Conservation (phyloP, 53 echinoderm and acorn worm genomes). For the Hippasteria phrygiana region DNA sequence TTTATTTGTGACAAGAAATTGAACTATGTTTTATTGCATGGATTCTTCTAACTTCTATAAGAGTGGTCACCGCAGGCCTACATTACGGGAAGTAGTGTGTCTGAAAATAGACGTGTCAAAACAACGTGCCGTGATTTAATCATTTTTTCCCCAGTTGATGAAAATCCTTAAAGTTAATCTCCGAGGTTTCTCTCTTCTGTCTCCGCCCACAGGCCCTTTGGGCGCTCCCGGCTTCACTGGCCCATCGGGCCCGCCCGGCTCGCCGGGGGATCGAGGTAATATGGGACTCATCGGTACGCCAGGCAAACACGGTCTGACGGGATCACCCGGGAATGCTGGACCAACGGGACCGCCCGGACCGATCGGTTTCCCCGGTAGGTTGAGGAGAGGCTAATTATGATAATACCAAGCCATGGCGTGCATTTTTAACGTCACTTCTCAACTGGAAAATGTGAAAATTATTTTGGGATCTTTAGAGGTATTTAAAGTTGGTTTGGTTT, state of each 20-base stretch:
- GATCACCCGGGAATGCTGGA: slow-evolving; percentile 29
- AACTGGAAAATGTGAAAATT: too few species aligned
- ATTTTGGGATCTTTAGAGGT: too few species aligned
- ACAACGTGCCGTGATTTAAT: too few species aligned
- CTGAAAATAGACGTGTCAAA: too few species aligned
- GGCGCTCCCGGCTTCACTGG: slow-evolving; percentile 67
- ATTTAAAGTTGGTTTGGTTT: too few species aligned
- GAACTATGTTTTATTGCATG: too few species aligned
- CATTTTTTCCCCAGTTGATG: neutral
- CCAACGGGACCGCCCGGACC: slow-evolving; percentile 27
- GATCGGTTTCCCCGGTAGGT: slow-evolving; percentile 2
- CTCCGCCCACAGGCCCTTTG: neutral
- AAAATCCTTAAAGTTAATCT: neutral
- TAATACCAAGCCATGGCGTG: neutral
- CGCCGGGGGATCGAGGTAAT: slow-evolving; percentile 21
- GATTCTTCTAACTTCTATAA: neutral
- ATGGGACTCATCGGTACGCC: slow-evolving; percentile 61
- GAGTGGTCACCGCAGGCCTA: neutral
- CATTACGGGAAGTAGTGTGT: too few species aligned
- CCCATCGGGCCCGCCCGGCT: slow-evolving; percentile 50
- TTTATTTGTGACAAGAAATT: too few species aligned
- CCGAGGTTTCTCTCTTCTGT: neutral
- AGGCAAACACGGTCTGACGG: slow-evolving; percentile 65
- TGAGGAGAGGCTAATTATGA: neutral
- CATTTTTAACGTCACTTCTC: too few species aligned